Conservation (phyloP, 2,888 invertebrate genomes). For the Thera obeliscata region DNA sequence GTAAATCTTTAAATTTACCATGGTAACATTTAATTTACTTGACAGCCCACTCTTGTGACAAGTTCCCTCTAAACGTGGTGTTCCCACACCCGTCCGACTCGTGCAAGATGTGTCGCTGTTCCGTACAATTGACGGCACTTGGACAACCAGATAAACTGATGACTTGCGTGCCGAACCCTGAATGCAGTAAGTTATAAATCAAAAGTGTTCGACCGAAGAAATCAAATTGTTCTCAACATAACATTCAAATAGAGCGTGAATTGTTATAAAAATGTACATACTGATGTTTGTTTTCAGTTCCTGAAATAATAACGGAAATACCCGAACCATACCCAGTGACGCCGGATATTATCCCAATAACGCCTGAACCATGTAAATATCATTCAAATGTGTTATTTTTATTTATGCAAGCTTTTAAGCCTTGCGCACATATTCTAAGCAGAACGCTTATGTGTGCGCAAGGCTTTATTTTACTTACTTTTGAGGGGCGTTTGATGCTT, state of each 20-base stretch:
- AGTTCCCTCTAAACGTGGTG: slow-evolving; percentile 35
- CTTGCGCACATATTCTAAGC: too few relatives aligned
- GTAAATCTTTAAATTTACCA: neutral
- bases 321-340: slow-evolving; percentile 12
- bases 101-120: slow-evolving; percentile 56
- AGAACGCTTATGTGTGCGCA: too few relatives aligned
- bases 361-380: slow-evolving; percentile 5
- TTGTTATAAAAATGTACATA: neutral
- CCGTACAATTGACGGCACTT: slow-evolving; percentile 34
- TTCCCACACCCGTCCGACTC: slow-evolving; percentile 38
- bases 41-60: slow-evolving; percentile 31
- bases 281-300: neutral
- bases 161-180: slow-evolving; percentile 53
- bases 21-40: neutral
- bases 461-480: neutral
- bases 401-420: neutral
- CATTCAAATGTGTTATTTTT: neutral
- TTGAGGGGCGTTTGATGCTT: too few relatives aligned
- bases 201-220: neutral
- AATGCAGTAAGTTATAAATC: slow-evolving; percentile 53
- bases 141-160: slow-evolving; percentile 50
- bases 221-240: too few relatives aligned
- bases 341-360: neutral
- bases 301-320: slow-evolving; percentile 25
- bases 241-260: too few relatives aligned